phyloP scores from a whole-genome alignment of 1,140 invertebrate genomes.

The Grapholita molesta region DNA sequence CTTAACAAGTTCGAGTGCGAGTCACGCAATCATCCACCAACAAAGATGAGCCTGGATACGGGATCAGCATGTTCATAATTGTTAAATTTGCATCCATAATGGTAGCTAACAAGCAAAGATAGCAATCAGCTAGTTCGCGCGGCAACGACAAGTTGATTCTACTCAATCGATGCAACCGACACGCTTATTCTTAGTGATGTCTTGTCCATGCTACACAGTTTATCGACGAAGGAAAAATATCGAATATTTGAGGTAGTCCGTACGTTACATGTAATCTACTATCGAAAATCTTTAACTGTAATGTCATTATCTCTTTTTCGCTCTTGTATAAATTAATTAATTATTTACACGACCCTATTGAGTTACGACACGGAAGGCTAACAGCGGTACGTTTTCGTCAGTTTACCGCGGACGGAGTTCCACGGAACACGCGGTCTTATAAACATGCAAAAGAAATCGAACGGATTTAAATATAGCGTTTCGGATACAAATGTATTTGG shows the following conservation, averaged over 20 bases:
- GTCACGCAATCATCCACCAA: slow-evolving; percentile 41
- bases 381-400: too few relatives aligned
- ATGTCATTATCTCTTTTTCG: too few relatives aligned
- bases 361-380: too few relatives aligned
- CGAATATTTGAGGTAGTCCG: not conserved
- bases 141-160: slow-evolving; percentile 57
- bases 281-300: too few relatives aligned
- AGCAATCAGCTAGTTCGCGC: slow-evolving; percentile 64
- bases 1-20: slow-evolving; percentile 15
- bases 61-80: slow-evolving; percentile 36
- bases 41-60: slow-evolving; percentile 38
- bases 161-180: slow-evolving; percentile 42
- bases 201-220: slow-evolving; percentile 21
- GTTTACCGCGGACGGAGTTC: too few relatives aligned
- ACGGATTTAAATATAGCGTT: too few relatives aligned
- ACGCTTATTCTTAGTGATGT: slow-evolving; percentile 35
- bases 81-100: slow-evolving; percentile 71
- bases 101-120: slow-evolving; percentile 59
- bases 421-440: too few relatives aligned
- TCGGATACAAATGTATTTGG: too few relatives aligned
- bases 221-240: slow-evolving; percentile 34
- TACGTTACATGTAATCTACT: too few relatives aligned
- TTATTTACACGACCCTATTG: too few relatives aligned
- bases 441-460: too few relatives aligned
- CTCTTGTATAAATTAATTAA: too few relatives aligned